phyloP scores from a whole-genome alignment of 2,797 vertebrate species.

The Urocyon cinereoargenteus region DNA sequence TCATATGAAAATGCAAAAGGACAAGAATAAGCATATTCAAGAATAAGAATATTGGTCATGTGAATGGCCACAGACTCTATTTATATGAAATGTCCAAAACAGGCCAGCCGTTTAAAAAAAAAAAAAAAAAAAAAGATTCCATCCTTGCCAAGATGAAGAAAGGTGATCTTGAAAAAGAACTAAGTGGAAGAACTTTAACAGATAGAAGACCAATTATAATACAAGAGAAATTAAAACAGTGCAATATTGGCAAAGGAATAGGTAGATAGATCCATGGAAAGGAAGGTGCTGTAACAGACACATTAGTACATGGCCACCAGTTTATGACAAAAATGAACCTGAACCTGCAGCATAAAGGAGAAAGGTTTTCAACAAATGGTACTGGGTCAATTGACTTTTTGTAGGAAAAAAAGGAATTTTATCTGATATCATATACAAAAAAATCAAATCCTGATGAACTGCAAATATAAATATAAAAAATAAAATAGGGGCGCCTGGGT shows the following conservation, averaged over 20 bases:
- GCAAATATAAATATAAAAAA: background rate
- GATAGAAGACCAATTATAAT: background rate
- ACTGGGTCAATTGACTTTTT: background rate
- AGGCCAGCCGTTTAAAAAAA: background rate
- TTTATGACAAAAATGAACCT: background rate
- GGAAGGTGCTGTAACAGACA: background rate
- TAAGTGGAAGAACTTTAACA: slow-evolving; percentile 26
- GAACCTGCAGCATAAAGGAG: background rate
- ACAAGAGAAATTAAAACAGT: slow-evolving; percentile 26
- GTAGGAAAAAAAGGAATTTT: background rate
- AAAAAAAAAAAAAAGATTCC: background rate
- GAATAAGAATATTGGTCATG: background rate
- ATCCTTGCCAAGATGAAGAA: background rate
- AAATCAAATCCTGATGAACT: background rate
- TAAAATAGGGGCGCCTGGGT: background rate
- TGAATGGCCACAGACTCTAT: background rate
- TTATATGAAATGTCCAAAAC: background rate
- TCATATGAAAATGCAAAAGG: slow-evolving; percentile 36
- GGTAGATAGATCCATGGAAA: background rate
- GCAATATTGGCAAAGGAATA: background rate
- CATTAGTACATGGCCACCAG: too few relatives aligned
- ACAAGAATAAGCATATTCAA: slow-evolving; percentile 25
- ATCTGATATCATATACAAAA: background rate
- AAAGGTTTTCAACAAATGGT: background rate
- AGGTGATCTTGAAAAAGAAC: background rate